Evolutionary conservation across 2,113 vertebrate species (phyloP).

Genomic region (Oryzias melastigma): DNA sequence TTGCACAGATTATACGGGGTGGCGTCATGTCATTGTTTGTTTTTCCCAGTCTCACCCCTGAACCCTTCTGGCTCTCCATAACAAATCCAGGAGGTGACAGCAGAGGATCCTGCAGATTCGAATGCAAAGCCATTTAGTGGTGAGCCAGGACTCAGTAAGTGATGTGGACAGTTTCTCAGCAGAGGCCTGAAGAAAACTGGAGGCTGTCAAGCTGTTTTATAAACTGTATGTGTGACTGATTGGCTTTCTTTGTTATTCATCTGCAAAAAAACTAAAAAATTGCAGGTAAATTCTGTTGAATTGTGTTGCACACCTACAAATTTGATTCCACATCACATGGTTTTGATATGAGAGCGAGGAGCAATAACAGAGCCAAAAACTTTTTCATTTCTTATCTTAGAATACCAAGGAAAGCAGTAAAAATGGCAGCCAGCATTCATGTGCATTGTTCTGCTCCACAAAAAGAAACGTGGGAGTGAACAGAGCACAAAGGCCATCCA

Average conservation of each 20-base stretch:
- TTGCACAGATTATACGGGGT: slow-evolving; percentile 43
- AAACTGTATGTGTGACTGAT: neutral
- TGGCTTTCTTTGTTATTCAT: neutral
- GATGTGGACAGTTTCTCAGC: slow-evolving; percentile 17
- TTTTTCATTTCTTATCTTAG: slow-evolving; percentile 12
- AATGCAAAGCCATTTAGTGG: slow-evolving; percentile 27
- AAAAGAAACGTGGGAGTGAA: slow-evolving; percentile 31
- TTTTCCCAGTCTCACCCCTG: slow-evolving; percentile 14
- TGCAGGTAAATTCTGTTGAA: neutral
- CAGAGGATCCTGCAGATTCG: slow-evolving; percentile 23
- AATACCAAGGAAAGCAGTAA: slow-evolving; percentile 18
- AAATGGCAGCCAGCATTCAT: slow-evolving; percentile 12
- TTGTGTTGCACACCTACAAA: neutral
- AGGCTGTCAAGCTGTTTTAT: slow-evolving; percentile 2
- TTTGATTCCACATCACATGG: no score
- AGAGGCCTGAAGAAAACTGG: neutral
- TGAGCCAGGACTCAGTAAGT: slow-evolving; percentile 3
- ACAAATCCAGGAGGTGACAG: slow-evolving; percentile 41
- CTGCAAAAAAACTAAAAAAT: no score
- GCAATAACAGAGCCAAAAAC: neutral
- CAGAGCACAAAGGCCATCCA: slow-evolving; percentile 8
- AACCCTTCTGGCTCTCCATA: slow-evolving; percentile 27
- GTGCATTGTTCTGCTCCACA: slow-evolving; percentile 47
- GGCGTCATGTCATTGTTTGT: slow-evolving; percentile 41
- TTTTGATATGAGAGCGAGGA: neutral